Evolutionary conservation across 2,113 vertebrate species (phyloP).

Genomic region (Tinamus guttatus): DNA sequence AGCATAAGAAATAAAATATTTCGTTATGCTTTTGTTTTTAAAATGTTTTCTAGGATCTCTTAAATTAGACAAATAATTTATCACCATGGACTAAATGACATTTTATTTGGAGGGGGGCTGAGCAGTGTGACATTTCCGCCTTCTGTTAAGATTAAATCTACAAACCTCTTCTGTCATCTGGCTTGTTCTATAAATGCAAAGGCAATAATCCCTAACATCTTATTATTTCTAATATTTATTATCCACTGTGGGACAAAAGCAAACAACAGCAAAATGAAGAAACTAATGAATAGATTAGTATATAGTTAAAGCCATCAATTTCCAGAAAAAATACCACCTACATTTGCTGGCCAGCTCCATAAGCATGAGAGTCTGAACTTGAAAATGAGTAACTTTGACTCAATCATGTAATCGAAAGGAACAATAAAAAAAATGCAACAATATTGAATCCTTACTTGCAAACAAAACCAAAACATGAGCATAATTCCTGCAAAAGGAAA

Average conservation of each 20-base stretch:
- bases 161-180: constrained; percentile 15
- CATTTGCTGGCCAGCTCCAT: not conserved
- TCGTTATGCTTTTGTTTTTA: not conserved
- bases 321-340: not conserved
- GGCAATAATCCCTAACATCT: constrained; percentile 7
- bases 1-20: not conserved
- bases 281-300: not conserved
- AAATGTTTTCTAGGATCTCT: not conserved
- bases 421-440: not conserved
- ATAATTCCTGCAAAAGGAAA: not conserved
- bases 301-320: not conserved
- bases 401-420: not conserved
- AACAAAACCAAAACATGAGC: not conserved
- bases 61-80: not conserved
- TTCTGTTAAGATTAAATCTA: constrained; percentile 51
- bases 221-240: not conserved
- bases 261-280: not conserved
- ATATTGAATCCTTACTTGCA: not conserved
- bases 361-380: not conserved
- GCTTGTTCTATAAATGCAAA: not conserved
- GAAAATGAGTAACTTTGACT: not conserved
- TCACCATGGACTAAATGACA: not conserved
- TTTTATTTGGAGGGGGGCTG: not conserved
- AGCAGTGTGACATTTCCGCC: not conserved
- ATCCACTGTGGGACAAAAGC: not conserved